A percentile compares a stretch with the other conserved stretches of the same genome.
Evolutionary conservation across 2,888 invertebrate genomes (phyloP).

Genomic region (Dendrolimus houi): DNA sequence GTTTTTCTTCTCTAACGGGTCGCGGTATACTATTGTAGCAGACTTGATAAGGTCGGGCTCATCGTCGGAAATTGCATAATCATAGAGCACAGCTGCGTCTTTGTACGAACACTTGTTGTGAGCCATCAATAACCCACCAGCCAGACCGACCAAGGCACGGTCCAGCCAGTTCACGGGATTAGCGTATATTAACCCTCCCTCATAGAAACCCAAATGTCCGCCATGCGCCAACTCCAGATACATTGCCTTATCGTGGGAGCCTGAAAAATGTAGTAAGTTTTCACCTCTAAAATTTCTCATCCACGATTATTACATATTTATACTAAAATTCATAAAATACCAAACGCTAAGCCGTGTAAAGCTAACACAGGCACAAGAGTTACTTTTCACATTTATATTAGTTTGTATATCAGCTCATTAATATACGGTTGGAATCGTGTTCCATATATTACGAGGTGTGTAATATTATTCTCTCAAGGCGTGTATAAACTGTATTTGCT

Average conservation of each 20-base stretch:
- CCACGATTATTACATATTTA: too few relatives aligned
- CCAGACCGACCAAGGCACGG: constrained; percentile 87
- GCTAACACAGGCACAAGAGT: too few relatives aligned
- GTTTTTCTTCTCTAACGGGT: constrained; percentile 47
- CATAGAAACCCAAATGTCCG: constrained; percentile 96
- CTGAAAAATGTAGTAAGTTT: constrained; percentile 52
- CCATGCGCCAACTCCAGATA: constrained; percentile 92
- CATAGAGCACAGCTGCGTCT: constrained; percentile 14
- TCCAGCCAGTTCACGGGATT: constrained; percentile 96
- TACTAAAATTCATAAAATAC: too few relatives aligned
- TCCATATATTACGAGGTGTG: too few relatives aligned
- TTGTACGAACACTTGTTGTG: constrained; percentile 65
- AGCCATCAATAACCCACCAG: constrained; percentile 82
- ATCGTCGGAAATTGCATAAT: constrained; percentile 27
- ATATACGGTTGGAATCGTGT: too few relatives aligned
- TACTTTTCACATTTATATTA: too few relatives aligned
- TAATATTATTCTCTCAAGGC: too few relatives aligned
- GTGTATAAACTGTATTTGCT: too few relatives aligned
- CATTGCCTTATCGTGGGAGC: constrained; percentile 79
- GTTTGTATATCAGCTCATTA: too few relatives aligned
- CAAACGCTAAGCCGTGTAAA: too few relatives aligned
- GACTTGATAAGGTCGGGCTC: constrained; percentile 63
- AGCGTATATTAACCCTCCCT: constrained; percentile 91
- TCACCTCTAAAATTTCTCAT: too few relatives aligned
- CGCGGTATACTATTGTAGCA: constrained; percentile 55